Percentiles rank a stretch among this genome's conserved stretches.
Evolutionary conservation across 2,113 vertebrate genomes (phyloP).

Genomic region (Salminus brasiliensis): DNA sequence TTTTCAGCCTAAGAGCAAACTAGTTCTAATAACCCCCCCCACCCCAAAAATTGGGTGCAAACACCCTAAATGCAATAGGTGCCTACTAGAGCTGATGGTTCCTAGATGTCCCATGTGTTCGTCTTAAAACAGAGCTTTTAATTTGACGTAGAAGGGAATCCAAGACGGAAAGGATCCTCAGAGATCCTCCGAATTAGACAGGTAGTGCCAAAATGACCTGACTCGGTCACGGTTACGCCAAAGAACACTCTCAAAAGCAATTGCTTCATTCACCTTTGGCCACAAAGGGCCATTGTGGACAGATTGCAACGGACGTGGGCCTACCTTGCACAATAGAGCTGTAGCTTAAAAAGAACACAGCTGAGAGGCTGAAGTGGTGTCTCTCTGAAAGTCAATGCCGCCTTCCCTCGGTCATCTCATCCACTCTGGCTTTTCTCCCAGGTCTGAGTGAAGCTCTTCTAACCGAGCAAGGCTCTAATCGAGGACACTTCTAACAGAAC

Average conservation of each 20-base stretch:
- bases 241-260: not conserved
- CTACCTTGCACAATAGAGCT: not conserved
- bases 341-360: conserved; percentile 8
- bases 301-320: not conserved
- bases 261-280: not conserved
- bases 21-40: no score
- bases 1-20: no score
- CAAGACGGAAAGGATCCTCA: not conserved
- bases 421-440: not conserved
- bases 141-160: not conserved
- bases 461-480: conserved; percentile 19
- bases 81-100: not conserved
- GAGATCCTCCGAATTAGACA: conserved; percentile 4
- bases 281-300: not conserved
- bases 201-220: not conserved
- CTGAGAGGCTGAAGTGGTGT: not conserved
- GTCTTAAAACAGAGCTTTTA: not conserved
- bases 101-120: not conserved
- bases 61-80: not conserved
- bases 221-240: no score
- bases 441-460: not conserved
- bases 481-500: conserved; percentile 25
- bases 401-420: not conserved
- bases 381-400: not conserved
- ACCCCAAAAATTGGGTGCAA: no score